These are phyloP conservation scores for Stenchaetothrips biformis DNA, from an alignment of 2,888 invertebrate species.

Conservation along the genomic window DNA sequence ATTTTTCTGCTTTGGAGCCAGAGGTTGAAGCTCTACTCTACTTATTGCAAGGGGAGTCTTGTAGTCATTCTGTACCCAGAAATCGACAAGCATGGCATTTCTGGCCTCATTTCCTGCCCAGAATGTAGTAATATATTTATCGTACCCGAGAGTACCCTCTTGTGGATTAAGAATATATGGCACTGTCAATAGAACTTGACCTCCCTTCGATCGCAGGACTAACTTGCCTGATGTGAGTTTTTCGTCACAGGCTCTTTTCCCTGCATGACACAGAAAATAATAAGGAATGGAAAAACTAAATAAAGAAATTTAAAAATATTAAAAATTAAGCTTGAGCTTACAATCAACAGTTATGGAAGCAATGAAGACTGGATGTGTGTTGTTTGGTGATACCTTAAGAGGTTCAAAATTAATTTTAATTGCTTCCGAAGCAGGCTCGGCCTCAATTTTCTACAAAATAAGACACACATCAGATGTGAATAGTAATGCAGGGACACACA, in stretches of 20 bases:
- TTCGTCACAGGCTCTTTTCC: slow-evolving; percentile 53
- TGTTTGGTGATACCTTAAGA: slow-evolving; percentile 59
- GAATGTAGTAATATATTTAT: slow-evolving; percentile 49
- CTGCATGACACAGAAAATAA: slow-evolving; percentile 43
- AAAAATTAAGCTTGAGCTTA: slow-evolving; percentile 46
- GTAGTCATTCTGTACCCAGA: slow-evolving; percentile 67
- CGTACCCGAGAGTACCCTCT: slow-evolving; percentile 55
- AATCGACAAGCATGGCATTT: slow-evolving; percentile 48
- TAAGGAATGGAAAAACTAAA: not conserved
- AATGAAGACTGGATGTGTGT: slow-evolving; percentile 56
- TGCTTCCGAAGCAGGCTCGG: slow-evolving; percentile 60
- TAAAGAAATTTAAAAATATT: not conserved
- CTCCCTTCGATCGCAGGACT: slow-evolving; percentile 51
- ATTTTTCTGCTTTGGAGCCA: slow-evolving; percentile 50
- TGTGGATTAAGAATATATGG: slow-evolving; percentile 60
- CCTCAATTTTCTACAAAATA: slow-evolving; percentile 50
- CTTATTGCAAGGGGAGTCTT: slow-evolving; percentile 66
- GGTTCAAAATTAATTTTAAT: slow-evolving; percentile 63
- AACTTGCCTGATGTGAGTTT: slow-evolving; percentile 56
- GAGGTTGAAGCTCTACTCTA: slow-evolving; percentile 61
- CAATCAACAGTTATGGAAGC: slow-evolving; percentile 68
- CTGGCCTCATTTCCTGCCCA: slow-evolving; percentile 33
- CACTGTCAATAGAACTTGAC: slow-evolving; percentile 50
- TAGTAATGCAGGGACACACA: no score
- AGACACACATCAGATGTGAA: slow-evolving; percentile 32